phyloP scores from a whole-genome alignment of 2,113 vertebrate species.

The Smithornis capensis region DNA sequence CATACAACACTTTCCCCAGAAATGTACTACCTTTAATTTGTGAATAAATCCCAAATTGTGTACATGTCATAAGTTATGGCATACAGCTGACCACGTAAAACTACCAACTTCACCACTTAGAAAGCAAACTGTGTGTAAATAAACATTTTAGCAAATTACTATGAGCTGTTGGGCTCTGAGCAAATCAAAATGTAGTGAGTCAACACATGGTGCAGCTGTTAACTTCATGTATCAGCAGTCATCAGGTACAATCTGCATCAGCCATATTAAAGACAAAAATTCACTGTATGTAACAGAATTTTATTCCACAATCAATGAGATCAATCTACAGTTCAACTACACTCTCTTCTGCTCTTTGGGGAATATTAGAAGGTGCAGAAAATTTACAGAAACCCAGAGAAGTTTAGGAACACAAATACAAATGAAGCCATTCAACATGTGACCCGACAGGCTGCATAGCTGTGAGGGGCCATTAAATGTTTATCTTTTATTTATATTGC shows the following conservation, averaged over 20 bases:
- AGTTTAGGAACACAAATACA: background rate
- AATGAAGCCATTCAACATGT: background rate
- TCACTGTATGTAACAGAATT: background rate
- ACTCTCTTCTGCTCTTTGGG: background rate
- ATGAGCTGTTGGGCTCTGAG: background rate
- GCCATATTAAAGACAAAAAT: background rate
- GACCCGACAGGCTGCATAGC: background rate
- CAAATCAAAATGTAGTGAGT: background rate
- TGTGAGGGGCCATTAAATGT: background rate
- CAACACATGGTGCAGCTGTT: background rate
- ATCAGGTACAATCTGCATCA: background rate
- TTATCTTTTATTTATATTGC: background rate
- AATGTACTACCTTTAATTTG: background rate
- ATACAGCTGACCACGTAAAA: background rate
- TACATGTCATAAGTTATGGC: background rate
- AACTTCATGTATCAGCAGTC: background rate
- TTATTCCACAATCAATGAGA: background rate
- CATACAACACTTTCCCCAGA: background rate
- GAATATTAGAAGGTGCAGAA: background rate
- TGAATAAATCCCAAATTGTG: background rate
- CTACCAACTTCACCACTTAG: background rate
- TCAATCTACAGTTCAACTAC: background rate
- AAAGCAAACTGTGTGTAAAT: background rate
- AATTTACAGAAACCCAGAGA: background rate
- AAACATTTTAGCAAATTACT: background rate